These are phyloP conservation scores for Heliothis peltigera DNA, from an alignment of 2,888 invertebrate species.

Conservation along the genomic window DNA sequence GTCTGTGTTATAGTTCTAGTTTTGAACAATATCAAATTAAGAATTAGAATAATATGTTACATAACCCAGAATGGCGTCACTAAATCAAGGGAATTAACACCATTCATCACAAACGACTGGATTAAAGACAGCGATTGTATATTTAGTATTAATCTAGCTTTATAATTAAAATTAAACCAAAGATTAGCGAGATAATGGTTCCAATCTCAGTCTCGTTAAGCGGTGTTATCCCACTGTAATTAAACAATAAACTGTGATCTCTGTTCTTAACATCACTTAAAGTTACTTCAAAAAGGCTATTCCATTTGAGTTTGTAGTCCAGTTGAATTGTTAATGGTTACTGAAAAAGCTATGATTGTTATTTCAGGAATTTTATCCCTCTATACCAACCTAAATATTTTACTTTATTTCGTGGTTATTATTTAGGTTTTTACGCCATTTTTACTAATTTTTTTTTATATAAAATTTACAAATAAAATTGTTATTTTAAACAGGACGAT, in stretches of 20 bases:
- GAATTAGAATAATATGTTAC: not conserved
- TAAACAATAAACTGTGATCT: constrained; percentile 61
- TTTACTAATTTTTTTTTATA: too few relatives aligned
- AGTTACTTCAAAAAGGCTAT: constrained; percentile 25
- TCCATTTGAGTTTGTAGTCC: constrained; percentile 2
- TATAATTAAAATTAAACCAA: constrained; percentile 43
- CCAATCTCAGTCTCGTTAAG: constrained; percentile 51
- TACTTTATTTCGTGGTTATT: not conserved
- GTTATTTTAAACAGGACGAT: not conserved
- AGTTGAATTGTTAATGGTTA: not conserved
- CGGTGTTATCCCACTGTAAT: constrained; percentile 50
- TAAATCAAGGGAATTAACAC: constrained; percentile 10
- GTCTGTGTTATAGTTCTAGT: not conserved
- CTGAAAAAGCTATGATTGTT: not conserved
- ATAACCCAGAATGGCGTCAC: not conserved
- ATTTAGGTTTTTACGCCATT: too few relatives aligned
- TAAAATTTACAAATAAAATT: not conserved
- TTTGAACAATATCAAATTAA: constrained; percentile 5
- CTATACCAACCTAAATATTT: not conserved
- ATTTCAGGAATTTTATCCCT: not conserved
- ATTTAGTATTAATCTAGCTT: constrained; percentile 35
- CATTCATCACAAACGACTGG: constrained; percentile 10
- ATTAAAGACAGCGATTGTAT: constrained; percentile 12
- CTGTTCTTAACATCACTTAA: constrained; percentile 26
- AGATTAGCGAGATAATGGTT: constrained; percentile 52